A percentile compares a stretch with the other conserved stretches of the same genome.
Evolutionary conservation across 64 coral and sea anemone genomes (phyloP).

Genomic region (Montipora capricornis): DNA sequence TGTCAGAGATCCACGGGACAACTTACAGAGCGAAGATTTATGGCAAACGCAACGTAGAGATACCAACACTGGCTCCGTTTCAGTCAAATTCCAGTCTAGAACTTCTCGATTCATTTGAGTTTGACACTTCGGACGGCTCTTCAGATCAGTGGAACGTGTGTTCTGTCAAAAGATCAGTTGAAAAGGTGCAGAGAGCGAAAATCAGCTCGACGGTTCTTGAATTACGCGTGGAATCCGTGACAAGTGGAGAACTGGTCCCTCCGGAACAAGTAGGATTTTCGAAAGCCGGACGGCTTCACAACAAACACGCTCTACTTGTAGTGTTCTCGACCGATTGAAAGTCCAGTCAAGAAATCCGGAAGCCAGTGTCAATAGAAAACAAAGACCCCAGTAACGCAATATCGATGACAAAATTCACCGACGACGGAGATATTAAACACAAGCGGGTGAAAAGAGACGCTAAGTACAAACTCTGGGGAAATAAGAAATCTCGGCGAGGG

Average conservation of each 20-base stretch:
- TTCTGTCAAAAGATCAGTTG: constrained; percentile 77
- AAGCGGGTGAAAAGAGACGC: constrained; percentile 13
- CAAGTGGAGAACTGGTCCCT: constrained; percentile 69
- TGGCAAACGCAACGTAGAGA: constrained; percentile 45
- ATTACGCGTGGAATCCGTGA: constrained; percentile 81
- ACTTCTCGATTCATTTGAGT: constrained; percentile 73
- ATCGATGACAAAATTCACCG: not conserved
- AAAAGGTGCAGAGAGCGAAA: constrained; percentile 71
- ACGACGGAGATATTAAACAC: constrained; percentile 5
- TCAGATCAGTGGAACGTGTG: constrained; percentile 84
- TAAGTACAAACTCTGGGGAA: not conserved
- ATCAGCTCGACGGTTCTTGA: constrained; percentile 57
- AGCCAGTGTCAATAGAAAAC: constrained; percentile 58
- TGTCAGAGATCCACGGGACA: constrained; percentile 71
- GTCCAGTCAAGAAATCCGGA: constrained; percentile 35
- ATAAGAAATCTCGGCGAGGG: constrained; percentile 11
- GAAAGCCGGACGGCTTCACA: constrained; percentile 75
- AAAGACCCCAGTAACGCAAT: constrained; percentile 75
- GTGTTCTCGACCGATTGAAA: constrained; percentile 84
- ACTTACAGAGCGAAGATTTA: constrained; percentile 86
- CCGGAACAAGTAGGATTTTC: constrained; percentile 83
- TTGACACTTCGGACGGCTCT: constrained; percentile 85
- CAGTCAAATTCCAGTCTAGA: not conserved
- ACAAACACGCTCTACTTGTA: constrained; percentile 86
- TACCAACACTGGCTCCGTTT: constrained; percentile 44